Evolutionary conservation across 30 jellyfish, hydroid and myxozoan species (phyloP).

Genomic region (Turritopsis dohrnii): DNA sequence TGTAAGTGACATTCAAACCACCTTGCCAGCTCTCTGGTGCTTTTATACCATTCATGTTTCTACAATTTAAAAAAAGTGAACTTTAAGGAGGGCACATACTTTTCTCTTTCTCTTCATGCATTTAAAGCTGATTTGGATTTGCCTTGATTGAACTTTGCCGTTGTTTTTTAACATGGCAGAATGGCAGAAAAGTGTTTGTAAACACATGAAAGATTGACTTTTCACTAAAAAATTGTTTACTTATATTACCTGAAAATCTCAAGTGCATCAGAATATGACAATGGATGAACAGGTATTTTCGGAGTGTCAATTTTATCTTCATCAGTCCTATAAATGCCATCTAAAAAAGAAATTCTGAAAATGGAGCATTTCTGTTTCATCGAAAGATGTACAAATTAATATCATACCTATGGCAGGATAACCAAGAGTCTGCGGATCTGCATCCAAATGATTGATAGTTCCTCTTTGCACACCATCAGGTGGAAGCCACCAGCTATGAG

Average conservation of each 20-base stretch:
- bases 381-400: no score
- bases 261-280: slow-evolving; percentile 67
- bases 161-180: no score
- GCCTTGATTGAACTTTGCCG: no score
- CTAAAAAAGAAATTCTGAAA: slow-evolving; percentile 18
- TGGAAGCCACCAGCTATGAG: slow-evolving; percentile 88
- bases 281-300: slow-evolving; percentile 78
- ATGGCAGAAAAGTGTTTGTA: no score
- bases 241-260: slow-evolving; percentile 39
- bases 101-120: no score
- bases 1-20: slow-evolving; percentile 53
- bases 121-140: no score
- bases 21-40: slow-evolving; percentile 82
- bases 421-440: slow-evolving; percentile 82
- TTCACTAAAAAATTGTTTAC: not conserved
- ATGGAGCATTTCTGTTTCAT: not conserved
- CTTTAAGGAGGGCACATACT: not conserved
- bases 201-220: no score
- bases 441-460: slow-evolving; percentile 47
- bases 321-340: slow-evolving; percentile 42
- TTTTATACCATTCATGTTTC: slow-evolving; percentile 52
- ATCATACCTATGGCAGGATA: slow-evolving; percentile 66
- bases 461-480: slow-evolving; percentile 94
- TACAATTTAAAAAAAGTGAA: not conserved
- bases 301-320: slow-evolving; percentile 48